Conservation (phyloP, 2,888 invertebrate genomes). For the Sinohyriopsis cumingii region DNA sequence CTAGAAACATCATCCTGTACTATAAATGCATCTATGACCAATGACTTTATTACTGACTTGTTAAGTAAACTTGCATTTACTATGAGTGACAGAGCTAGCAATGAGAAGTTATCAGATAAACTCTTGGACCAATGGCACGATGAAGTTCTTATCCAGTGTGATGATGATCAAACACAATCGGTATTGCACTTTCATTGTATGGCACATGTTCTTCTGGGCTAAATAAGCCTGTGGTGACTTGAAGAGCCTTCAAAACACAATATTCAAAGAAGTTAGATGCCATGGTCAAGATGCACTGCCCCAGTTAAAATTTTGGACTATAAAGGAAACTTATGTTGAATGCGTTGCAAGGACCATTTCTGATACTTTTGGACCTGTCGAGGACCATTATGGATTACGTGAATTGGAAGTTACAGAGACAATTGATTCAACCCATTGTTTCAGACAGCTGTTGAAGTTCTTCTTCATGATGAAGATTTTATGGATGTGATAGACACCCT, state of each 20-base stretch:
- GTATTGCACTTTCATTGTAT: too few species aligned
- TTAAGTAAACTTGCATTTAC: slow-evolving; percentile 9
- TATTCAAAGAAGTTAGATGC: slow-evolving; percentile 2
- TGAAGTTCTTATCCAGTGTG: too few species aligned
- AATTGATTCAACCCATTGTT: slow-evolving; percentile 36
- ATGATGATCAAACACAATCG: too few species aligned
- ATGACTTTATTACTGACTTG: neutral
- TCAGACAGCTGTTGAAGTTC: slow-evolving; percentile 27
- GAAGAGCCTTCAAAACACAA: slow-evolving; percentile 5
- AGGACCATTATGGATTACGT: slow-evolving; percentile 22
- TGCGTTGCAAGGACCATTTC: slow-evolving; percentile 23
- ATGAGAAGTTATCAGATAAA: slow-evolving; percentile 10
- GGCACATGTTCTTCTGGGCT: too few species aligned
- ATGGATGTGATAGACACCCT: slow-evolving; percentile 4
- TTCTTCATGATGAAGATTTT: slow-evolving; percentile 18
- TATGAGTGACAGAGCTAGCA: slow-evolving; percentile 11
- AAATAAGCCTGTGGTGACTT: slow-evolving; percentile 12
- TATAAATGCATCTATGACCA: neutral
- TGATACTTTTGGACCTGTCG: slow-evolving; percentile 27
- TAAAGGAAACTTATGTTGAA: neutral
- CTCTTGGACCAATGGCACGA: slow-evolving; percentile 6
- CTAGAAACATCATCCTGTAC: too few species aligned
- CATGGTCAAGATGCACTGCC: too few species aligned
- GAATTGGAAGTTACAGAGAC: slow-evolving; percentile 35
- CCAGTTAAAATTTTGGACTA: too few species aligned